Evolutionary conservation across 2,113 vertebrate genomes (phyloP).

Genomic region (Eudyptes chrysolophus): DNA sequence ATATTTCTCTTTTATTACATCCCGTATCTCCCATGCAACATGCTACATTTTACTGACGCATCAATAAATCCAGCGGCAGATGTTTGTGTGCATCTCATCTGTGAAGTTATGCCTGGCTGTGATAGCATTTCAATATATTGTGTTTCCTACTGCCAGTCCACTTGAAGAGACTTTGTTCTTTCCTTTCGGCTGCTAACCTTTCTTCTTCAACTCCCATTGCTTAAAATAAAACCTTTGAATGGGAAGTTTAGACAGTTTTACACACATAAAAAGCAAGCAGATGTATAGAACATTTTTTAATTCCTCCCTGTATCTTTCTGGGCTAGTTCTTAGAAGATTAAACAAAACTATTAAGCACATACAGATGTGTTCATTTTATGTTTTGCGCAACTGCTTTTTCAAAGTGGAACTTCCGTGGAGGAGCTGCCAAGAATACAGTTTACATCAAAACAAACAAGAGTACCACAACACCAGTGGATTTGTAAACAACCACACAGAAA

Average conservation of each 20-base stretch:
- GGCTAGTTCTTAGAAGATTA: neutral
- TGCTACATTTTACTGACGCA: neutral
- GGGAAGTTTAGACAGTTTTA: neutral
- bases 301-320: neutral
- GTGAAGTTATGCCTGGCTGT: neutral
- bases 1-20: neutral
- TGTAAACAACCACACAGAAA: neutral
- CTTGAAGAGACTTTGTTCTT: neutral
- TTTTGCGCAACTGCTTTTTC: neutral
- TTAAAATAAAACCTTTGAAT: conserved; percentile 22
- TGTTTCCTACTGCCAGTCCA: neutral
- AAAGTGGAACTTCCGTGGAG: neutral
- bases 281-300: neutral
- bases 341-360: neutral
- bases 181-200: neutral
- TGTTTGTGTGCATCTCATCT: neutral
- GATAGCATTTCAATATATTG: neutral
- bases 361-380: neutral
- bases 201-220: neutral
- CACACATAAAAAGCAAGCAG: neutral
- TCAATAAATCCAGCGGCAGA: conserved; percentile 1
- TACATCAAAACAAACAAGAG: neutral
- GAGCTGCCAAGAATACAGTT: neutral
- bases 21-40: neutral
- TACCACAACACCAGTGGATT: neutral